Base-by-base conservation (phyloP, 2,888 invertebrate species). In the Matsumyia berberina region DNA sequence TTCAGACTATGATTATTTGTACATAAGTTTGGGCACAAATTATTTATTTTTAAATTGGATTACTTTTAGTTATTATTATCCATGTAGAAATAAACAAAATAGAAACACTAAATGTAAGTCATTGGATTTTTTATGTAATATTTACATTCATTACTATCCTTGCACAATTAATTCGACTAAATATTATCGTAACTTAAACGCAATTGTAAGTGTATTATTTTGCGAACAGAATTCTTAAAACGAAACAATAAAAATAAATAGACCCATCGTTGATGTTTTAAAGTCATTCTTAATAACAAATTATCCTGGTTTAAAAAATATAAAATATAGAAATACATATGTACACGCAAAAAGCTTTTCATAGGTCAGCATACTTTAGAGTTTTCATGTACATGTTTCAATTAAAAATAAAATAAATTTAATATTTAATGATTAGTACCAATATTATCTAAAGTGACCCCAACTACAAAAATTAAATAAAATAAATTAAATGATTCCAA, bases 191-290 rank as follows among this genome's bases (percentile, higher is more conserved):
- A 73, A 69, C 49, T 35, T 64, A 39, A 57, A 57, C 49, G 44
- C 31, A 70, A 35, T 37, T 55, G 35, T 57, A 80, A 51, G 66
- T 66, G 66, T 66, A 60, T 81, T 80, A 72, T 82, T 82, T 76
- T 33, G 64, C 31, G 64, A 57, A 11, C 51, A 35, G 66, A 78
- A 86, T 39, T 31, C 19, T 42, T 46, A 77, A 86, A 83, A 82
- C 53, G 64, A 79, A 73, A 58, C 53, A 39, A 62, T 7, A 53
- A 78, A 82, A 62, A 69, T 67, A 58, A 77, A 70, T 86, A 88
- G 87, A 80, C 86, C 83, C 78, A 82, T 66, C 57, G 72, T 73
- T 78, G 62, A 66, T 82, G 82, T 86, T 78, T 79, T 55, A 73
- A 69, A 81, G 86, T 67, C 82, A 86, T 78, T 76, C 79, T 66